Evolutionary conservation across 2,113 vertebrate genomes (phyloP), one percentile per base, ranked within the genome.

Genomic region (Oncorhynchus keta): DNA sequence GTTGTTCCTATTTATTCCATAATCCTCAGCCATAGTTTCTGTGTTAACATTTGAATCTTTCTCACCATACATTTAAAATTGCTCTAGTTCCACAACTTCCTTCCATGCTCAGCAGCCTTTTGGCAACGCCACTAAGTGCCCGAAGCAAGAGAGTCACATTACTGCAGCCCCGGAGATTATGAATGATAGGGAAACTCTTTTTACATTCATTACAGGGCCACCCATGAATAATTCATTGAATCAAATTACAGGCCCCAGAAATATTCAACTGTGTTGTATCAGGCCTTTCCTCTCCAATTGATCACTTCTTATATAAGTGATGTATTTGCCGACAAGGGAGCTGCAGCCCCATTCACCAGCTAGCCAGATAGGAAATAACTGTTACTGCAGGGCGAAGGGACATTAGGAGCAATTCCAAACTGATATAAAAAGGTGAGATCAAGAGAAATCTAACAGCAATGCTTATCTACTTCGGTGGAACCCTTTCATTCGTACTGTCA

Each of bases 221-320:
- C 67, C 70, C 79, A 90, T 92, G 80, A 92, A 93, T 93, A 88
- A 94, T 94, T 91, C 79, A 93, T 87, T 22, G 62, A 74, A 82
- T 91, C 62, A 86, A 90, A 92, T 90, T 88, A 81, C 85, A 83
- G 80, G 32, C 79, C 76, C 84, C 84, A 61, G n/a, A 86, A 89
- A 92, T 85, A 88, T 87, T 90, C 78, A 76, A 75, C 84, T 68
- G 78, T 79, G 84, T 91, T 87, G 76, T 84, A 80, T 80, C 77
- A 77, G 78, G 75, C 62, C 71, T 86, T 86, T 83, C 72, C 78
- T 79, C 68, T 78, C 66, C 74, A 81, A 69, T 26, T 81, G 81
- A 87, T 79, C 84, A 77, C 65, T 9, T 72, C 70, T 76, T 57
- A 71, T 74, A 76, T 64, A 79, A 68, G 71, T 84, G 70, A 88